Evolutionary conservation across 2,888 invertebrate genomes (phyloP).

Genomic region (Abscondita cerata): DNA sequence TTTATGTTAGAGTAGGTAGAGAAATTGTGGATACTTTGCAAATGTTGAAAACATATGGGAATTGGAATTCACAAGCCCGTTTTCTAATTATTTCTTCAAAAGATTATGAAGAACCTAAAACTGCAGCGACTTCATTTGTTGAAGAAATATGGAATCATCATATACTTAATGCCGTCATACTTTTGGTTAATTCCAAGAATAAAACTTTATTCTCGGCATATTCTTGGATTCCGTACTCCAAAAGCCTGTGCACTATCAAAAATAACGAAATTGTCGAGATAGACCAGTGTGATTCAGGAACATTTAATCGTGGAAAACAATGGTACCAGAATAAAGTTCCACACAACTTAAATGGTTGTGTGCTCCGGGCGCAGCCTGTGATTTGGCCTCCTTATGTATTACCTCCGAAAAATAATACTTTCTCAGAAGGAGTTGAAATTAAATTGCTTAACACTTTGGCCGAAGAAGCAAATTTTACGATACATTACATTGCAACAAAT

Average conservation of each 20-base stretch:
- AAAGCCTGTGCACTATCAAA: conserved; percentile 42
- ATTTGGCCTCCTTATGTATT: conserved; percentile 51
- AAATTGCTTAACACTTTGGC: conserved; percentile 45
- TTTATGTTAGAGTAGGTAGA: conserved; percentile 31
- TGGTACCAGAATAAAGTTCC: conserved; percentile 49
- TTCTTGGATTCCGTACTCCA: conserved; percentile 47
- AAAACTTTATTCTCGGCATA: conserved; percentile 41
- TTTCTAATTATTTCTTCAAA: conserved; percentile 44
- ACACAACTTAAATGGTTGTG: conserved; percentile 48
- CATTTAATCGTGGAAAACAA: conserved; percentile 16
- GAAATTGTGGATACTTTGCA: conserved; percentile 35
- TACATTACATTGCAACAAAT: conserved; percentile 39
- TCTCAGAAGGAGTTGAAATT: conserved; percentile 47
- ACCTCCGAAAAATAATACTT: not conserved
- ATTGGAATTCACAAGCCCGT: conserved; percentile 43
- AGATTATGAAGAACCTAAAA: conserved; percentile 31
- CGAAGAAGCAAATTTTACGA: conserved; percentile 44
- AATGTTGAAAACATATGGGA: conserved; percentile 25
- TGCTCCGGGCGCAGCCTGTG: conserved; percentile 47
- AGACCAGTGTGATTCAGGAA: conserved; percentile 42
- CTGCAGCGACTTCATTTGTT: conserved; percentile 37
- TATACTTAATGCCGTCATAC: conserved; percentile 44
- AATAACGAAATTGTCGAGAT: conserved; percentile 37
- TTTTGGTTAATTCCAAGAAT: conserved; percentile 39
- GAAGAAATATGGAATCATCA: conserved; percentile 37